Conservation (phyloP, 2,113 vertebrate genomes). For the Chinchilla lanigera region DNA sequence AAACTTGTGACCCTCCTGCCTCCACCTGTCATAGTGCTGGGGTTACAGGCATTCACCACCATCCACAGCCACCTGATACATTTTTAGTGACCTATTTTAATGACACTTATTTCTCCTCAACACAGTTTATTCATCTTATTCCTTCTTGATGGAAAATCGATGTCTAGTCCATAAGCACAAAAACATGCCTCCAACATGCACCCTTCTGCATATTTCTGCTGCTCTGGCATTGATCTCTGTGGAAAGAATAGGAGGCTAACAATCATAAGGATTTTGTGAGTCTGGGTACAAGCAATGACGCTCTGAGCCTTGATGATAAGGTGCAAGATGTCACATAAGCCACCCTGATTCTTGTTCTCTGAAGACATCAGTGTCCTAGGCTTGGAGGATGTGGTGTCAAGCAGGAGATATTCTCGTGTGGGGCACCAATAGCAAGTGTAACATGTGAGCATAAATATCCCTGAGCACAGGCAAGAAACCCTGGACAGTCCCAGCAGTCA, state of each 20-base stretch:
- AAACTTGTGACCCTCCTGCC: not conserved
- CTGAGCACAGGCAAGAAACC: not conserved
- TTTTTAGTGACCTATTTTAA: not conserved
- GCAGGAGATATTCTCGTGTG: not conserved
- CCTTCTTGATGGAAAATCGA: not conserved
- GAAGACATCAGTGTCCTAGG: not conserved
- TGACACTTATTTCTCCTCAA: not conserved
- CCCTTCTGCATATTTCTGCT: not conserved
- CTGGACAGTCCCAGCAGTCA: not conserved
- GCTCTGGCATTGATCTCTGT: not conserved
- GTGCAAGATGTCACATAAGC: not conserved
- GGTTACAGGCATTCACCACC: not conserved
- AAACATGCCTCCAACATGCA: not conserved
- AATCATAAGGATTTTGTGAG: not conserved
- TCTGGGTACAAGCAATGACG: not conserved
- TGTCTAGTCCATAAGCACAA: constrained; percentile 19
- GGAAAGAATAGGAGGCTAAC: not conserved
- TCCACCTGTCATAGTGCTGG: not conserved
- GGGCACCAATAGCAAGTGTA: not conserved
- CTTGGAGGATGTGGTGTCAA: not conserved
- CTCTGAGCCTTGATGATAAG: not conserved
- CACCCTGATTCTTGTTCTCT: no score
- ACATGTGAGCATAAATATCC: not conserved
- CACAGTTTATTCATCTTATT: not conserved
- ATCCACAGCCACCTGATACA: not conserved